These are phyloP conservation scores for mouse (Mus musculus) DNA, from an alignment of 2,113 vertebrate species.

Conservation along the genomic window DNA sequence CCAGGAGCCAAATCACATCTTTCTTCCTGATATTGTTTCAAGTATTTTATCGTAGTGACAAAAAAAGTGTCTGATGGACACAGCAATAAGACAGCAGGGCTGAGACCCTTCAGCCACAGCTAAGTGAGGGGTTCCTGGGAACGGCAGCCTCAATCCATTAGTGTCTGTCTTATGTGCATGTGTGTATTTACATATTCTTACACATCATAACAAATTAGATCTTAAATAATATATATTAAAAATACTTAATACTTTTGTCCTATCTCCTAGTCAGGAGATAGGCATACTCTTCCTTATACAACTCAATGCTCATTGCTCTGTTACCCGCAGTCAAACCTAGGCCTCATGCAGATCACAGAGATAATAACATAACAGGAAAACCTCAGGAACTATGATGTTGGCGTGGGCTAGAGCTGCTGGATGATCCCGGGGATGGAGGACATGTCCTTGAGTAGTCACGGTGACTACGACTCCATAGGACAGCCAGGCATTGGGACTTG, in stretches of 20 bases:
- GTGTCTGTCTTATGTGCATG: not conserved
- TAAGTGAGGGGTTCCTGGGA: no score
- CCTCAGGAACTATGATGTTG: not conserved
- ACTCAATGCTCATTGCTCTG: not conserved
- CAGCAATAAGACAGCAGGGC: not conserved
- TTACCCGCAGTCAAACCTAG: not conserved
- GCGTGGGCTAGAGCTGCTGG: not conserved
- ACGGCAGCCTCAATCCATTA: no score
- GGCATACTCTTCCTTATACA: not conserved
- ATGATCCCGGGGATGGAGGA: no score
- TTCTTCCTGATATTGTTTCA: not conserved
- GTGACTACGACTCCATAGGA: not conserved
- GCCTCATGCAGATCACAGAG: not conserved
- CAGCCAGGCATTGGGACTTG: not conserved
- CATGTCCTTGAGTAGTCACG: not conserved
- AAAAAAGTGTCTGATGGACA: not conserved
- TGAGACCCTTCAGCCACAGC: not conserved
- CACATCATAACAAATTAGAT: not conserved
- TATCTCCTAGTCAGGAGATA: not conserved
- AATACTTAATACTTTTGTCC: not conserved
- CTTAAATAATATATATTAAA: not conserved
- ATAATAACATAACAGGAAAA: not conserved
- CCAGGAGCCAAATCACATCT: not conserved
- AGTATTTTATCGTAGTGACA: not conserved
- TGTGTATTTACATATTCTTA: not conserved